These are phyloP conservation scores for Pipistrellus pipistrellus DNA, from an alignment of 2,797 vertebrate genomes.

Conservation along the genomic window DNA sequence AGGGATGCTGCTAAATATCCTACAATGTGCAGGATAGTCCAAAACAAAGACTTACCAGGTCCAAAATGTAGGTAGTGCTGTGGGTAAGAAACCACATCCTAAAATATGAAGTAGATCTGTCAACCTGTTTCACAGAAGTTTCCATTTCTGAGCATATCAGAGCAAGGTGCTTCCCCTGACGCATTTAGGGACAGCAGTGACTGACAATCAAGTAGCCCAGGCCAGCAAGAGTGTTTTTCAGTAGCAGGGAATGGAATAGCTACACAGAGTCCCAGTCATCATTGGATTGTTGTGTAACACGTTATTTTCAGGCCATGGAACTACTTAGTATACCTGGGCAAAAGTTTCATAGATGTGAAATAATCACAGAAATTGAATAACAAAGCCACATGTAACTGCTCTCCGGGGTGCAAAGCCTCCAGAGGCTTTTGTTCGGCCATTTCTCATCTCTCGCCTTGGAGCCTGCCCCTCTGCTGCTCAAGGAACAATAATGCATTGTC, in stretches of 20 bases:
- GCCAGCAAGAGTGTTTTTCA: background rate
- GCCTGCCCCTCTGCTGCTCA: background rate
- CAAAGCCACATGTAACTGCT: background rate
- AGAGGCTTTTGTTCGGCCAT: background rate
- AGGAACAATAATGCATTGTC: background rate
- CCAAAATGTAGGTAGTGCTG: background rate
- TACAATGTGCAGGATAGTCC: background rate
- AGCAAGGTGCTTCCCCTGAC: background rate
- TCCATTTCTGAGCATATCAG: background rate
- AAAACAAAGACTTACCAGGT: background rate
- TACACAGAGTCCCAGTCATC: background rate
- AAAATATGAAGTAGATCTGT: constrained; percentile 6
- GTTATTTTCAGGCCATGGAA: constrained; percentile 15
- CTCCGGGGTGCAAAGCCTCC: background rate
- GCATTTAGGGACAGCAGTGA: background rate
- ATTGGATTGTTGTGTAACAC: background rate
- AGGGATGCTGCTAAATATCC: background rate
- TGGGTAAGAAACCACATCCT: background rate
- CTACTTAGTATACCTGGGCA: background rate
- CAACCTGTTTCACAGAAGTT: constrained; percentile 1
- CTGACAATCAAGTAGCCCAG: background rate
- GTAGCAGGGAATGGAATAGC: background rate
- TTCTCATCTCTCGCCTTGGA: background rate
- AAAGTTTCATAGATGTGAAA: background rate
- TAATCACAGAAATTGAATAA: background rate